Evolutionary conservation across 2,113 vertebrate species (phyloP).

Genomic region (Sylvilagus bachmani): DNA sequence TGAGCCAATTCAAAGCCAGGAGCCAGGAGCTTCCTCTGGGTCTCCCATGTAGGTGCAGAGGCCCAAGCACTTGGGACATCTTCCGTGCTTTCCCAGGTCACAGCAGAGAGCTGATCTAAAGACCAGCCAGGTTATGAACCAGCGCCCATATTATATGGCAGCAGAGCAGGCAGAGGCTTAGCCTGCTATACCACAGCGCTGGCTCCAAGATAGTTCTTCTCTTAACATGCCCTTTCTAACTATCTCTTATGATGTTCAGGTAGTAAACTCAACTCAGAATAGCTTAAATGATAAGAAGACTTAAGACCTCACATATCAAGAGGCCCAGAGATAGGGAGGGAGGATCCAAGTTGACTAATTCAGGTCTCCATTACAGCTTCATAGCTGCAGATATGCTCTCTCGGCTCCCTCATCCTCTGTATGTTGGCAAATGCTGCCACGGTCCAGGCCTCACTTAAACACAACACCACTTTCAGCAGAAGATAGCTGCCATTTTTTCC

Average conservation of each 20-base stretch:
- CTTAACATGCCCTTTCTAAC: background rate
- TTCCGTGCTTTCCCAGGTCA: no score
- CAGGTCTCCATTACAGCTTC: background rate
- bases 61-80: no score
- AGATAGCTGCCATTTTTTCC: background rate
- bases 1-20: no score
- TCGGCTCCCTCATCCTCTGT: background rate
- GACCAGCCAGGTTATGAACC: no score
- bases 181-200: no score
- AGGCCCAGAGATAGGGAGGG: background rate
- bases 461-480: slow-evolving; percentile 17
- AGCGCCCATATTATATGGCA: no score
- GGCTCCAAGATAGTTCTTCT: background rate
- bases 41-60: no score
- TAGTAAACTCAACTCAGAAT: slow-evolving; percentile 22
- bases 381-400: background rate
- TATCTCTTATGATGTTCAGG: background rate
- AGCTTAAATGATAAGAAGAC: slow-evolving; percentile 10
- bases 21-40: no score
- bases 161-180: no score
- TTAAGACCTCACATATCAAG: background rate
- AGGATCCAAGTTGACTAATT: slow-evolving; percentile 4
- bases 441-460: background rate
- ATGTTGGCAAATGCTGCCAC: background rate
- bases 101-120: no score